Conservation (phyloP, 2,888 invertebrate genomes). For the Meteorus cinctellus region DNA sequence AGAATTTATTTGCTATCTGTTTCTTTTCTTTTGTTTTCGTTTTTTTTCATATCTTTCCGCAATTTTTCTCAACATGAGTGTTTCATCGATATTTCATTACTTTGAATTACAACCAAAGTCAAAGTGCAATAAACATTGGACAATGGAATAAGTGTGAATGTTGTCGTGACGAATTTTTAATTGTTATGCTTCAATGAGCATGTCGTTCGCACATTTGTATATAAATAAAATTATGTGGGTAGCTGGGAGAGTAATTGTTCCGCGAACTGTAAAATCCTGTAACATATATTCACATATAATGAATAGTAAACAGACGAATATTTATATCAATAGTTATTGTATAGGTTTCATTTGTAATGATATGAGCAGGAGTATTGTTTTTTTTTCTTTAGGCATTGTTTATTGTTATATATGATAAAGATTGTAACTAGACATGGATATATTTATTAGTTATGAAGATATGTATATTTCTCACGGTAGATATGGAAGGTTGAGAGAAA, state of each 20-base stretch:
- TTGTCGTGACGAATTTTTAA: not conserved
- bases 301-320: constrained; percentile 4
- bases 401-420: no score
- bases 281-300: not conserved
- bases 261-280: not conserved
- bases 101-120: not conserved
- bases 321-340: not conserved
- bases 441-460: not conserved
- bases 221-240: constrained; percentile 10
- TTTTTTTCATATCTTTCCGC: not conserved
- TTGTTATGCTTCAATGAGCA: constrained; percentile 33
- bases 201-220: not conserved
- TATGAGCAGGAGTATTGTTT: no score
- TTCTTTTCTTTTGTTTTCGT: no score
- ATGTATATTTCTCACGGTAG: constrained; percentile 17
- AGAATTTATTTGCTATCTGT: no score
- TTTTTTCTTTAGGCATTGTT: no score
- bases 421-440: no score
- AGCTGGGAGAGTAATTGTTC: constrained; percentile 7
- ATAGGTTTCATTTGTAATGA: no score
- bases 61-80: not conserved
- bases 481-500: not conserved
- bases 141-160: constrained; percentile 24
- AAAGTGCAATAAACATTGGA: constrained; percentile 37
- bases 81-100: not conserved